Base-by-base conservation (phyloP, 2,113 vertebrate genomes). In the Maccullochella peelii region DNA sequence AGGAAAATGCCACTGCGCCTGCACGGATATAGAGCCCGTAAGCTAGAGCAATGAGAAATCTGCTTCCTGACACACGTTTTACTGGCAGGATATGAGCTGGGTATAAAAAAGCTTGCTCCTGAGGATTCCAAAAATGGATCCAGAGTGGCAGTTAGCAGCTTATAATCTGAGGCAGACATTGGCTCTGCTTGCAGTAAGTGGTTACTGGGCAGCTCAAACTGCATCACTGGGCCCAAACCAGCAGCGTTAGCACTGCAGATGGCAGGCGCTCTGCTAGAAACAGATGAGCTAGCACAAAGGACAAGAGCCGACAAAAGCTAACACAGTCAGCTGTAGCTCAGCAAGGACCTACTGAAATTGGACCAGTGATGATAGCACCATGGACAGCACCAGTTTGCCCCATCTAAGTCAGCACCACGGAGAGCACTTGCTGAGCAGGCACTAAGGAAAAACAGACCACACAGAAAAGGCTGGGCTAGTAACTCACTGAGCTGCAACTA, bases 401-500 rank as follows among this genome's bases (percentile, higher is more conserved):
- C 44, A 2, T 85, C 86, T 67, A 75, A 82, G 77, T 92, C 90
- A 93, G 90, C 85, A 92, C 89, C 84, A 57, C 0, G 72, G 90
- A 91, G 78, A 91, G 88, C 27, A 70, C 82, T 62, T 75, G 84
- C 86, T 93, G 84, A 88, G 87, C 87, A 79, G 81, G 86, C 83
- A 84, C 6, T 23, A 5, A 14, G 62, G 63, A 82, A 84, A 84
- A 82, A 70, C 2, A 42, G 79, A 78, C 20, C 47, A 40, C 59
- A 42, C 58, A 50, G 68, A 63, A 75, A 71, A 73, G 75, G 50
- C 79, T 44, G 69, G 47, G 12, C 38, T 27, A 33, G 49, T 55
- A 67, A 50, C 57, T 66, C 70, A 23, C 21, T 70, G 15, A 47
- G 23, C 79, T n/a, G 33, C 72, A 65, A 7, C 21, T 40, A 70